Base-by-base conservation (phyloP, 2,888 invertebrate species). In the Metacarcinus magister region DNA sequence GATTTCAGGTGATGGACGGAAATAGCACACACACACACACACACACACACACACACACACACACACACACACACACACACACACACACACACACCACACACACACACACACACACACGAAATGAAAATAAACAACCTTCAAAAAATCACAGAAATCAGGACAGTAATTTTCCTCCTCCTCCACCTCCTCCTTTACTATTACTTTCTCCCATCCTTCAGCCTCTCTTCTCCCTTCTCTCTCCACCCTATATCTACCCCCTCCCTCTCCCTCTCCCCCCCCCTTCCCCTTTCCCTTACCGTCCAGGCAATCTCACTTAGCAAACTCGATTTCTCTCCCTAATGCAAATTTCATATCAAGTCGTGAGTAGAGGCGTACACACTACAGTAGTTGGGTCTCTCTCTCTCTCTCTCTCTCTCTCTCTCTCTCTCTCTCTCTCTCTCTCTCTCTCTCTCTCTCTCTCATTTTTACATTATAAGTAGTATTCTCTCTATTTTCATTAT, bases 11-110 rank as follows among this genome's bases (percentile, higher is more conserved):
- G 82, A 82, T 32, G 32, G 82, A 82, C 5, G 32, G 23, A 82
- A 28, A 82, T 32, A 28, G 5, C 82, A 32, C 32, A 82, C 82
- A 82, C 82, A 82, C 82, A 82, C 82, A 82, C 82, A 82, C 82
- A 82, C 82, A 82, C 82, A 82, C 82, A 82, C 82, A 82, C 32
- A 82, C 82, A 82, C 82, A 82, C 82, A 82, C 82, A 82, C 82
- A 82, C 82, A 82, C 82, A 82, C 82, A 82, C 82, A 82, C 82
- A 82, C 82, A 82, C 82, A 82, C 82, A 82, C 82, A 82, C 82
- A 82, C 82, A 82, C 82, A 82, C 82, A 82, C 82, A 82, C 82
- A 82, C 82, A 82, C 82, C 82, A 82, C 82, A 82, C 82, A 82
- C 82, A 82, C 82, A 82, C 82, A 82, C 82, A 82, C 82, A 82